Evolutionary conservation across 2,888 invertebrate species (phyloP), one percentile per base, ranked within the genome.

Genomic region (Tipula vernalis): DNA sequence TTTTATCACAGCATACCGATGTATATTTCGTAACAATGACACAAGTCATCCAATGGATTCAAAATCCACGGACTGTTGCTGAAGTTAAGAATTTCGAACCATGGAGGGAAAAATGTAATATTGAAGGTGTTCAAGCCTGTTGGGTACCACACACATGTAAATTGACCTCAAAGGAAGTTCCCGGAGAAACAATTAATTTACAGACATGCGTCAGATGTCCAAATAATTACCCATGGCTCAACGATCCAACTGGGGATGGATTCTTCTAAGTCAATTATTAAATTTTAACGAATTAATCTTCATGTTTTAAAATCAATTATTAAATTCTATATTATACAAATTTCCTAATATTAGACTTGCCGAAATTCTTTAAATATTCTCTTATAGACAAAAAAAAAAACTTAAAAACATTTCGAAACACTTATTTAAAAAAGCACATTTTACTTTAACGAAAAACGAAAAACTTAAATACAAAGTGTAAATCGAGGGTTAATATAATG

Each of bases 21-120:
- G 98, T 98, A 10, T 98, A 97, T 92, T 98, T 98, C 91, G 96
- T 97, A 15, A 98, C 98, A 87, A 98, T 97, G 97, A 98, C 98
- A n/a, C 97, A 97, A 91, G 97, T 97, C 6, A 97, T 98, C 89
- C 98, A 98, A 90, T 98, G 98, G 98, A 97, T 98, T 90, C 98
- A 98, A 90, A 97, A 97, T 91, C 98, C 98, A 85, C 94, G 96
- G 87, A 97, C 97, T 13, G 91, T 96, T 89, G 93, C 94, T 87
- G 97, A 97, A 91, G 95, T 96, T 86, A 97, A 97, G 93, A 97
- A 95, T 93, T 98, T 98, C 92, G 97, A 98, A 91, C 96, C 97
- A 86, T 98, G 98, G 97, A 96, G 96, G 94, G 98, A 98, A 92
- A 97, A 96, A 94, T 98, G 98, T 90, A 93, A 94, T 85, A 96